Evolutionary conservation across 2,888 invertebrate genomes (phyloP), one percentile per base, ranked within the genome.

Genomic region (Idaea straminata): DNA sequence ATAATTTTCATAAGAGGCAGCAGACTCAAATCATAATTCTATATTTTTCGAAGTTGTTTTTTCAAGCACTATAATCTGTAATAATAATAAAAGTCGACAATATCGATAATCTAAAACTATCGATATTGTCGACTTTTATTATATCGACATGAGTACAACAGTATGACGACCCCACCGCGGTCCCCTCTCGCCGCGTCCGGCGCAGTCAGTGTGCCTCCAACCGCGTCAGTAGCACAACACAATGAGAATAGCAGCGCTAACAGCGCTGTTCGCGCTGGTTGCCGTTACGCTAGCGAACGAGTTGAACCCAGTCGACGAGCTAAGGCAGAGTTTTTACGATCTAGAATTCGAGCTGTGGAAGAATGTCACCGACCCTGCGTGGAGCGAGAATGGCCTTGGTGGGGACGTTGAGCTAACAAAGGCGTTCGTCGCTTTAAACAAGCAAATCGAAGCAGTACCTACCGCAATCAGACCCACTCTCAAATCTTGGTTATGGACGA

Each of bases 401-500:
- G 92, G 91, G 4, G 95, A 95, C 77, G 87, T 94, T 36, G 91
- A 93, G 72, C 81, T 96, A 61, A 94, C 96, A 73, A 91, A 92
- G 77, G 89, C 88, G 62, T 95, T 95, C 81, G 91, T 93, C 69
- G 81, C 82, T 15, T 92, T 95, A 75, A 94, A 94, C 69, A 92
- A 94, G 69, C 81, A 83, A 34, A 75, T 95, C 25, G 91, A 94
- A 63, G 70, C 77, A 59, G 74, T 88, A 61, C 86, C 87, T 62
- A 74, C 74, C 64, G 69, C 82, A 38, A 83, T 82, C 62, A 78
- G 86, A 35, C 82, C 86, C 13, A 77, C 83, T 35, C 67, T 89
- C 35, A 74, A 81, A 35, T 80, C 94, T 5, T 96, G 95, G 94
- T 85, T 95, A 69, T 96, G 96, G 95, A 93, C 89, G 57, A 89